Evolutionary conservation across 2,113 vertebrate genomes (phyloP), one percentile per base, ranked within the genome.

Genomic region (Sinocyclocheilus rhinocerous): DNA sequence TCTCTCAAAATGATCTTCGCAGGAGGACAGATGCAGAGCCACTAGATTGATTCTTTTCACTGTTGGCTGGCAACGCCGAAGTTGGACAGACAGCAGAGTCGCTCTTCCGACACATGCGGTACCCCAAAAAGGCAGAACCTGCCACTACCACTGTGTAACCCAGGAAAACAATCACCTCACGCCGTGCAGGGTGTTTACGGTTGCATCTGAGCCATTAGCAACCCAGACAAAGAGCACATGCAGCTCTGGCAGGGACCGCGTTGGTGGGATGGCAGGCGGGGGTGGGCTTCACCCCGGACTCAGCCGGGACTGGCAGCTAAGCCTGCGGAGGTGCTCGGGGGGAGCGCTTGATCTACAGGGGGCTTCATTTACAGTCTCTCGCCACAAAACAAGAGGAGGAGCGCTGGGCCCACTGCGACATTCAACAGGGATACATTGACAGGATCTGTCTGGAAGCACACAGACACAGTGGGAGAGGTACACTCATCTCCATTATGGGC

Each of bases 151-250:
- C 72, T 84, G 85, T 67, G 89, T 86, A 76, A 80, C 90, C 86
- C 84, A 87, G 91, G n/a, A 84, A 91, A 91, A 91, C 76, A 85
- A 88, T 88, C 89, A 89, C 87, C 89, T 91, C 91, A 89, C 86
- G 89, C 85, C 84, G 90, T 84, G 91, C 63, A 87, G 89, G 85
- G 84, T 90, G 92, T 92, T 92, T 89, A 87, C 89, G 39, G 39
- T 89, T 89, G 89, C 76, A 78, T 86, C 91, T 82, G 89, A 88
- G 90, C 90, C 87, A 89, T 89, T 91, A 89, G 91, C 92, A 90
- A 88, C 90, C 88, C 89, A 88, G 91, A 94, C 91, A 90, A 91
- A 92, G 91, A 93, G 87, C 92, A 91, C 93, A 91, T 93, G 92
- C 89, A 90, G 90, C 78, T 85, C 91, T 92, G 92, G 91, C 91